Evolutionary conservation across 2,888 invertebrate genomes (phyloP).

Genomic region (Trichogramma evanescens): DNA sequence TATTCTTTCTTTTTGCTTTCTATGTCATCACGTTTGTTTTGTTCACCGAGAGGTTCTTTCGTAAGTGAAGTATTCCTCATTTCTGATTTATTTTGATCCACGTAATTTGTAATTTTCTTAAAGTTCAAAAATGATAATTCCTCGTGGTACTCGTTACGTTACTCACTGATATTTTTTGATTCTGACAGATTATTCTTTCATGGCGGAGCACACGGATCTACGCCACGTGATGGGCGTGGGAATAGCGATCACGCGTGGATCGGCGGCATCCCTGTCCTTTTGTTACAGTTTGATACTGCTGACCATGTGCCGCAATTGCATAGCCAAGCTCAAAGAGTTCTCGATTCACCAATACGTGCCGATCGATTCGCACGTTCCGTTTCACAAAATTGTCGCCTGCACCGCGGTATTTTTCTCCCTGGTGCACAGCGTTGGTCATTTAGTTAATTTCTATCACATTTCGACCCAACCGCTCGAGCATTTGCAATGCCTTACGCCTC

Average conservation of each 20-base stretch:
- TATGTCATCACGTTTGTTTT: conserved; percentile 88
- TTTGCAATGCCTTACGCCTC: conserved; percentile 83
- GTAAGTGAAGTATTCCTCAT: conserved; percentile 51
- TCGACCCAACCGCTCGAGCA: conserved; percentile 93
- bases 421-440: conserved; percentile 87
- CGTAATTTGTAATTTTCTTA: neutral
- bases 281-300: conserved; percentile 85
- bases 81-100: neutral
- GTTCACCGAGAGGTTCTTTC: conserved; percentile 92
- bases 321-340: conserved; percentile 90
- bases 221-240: conserved; percentile 96
- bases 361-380: conserved; percentile 89
- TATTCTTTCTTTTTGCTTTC: conserved; percentile 89
- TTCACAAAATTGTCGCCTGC: conserved; percentile 94
- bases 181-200: conserved; percentile 78
- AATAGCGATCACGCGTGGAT: conserved; percentile 89
- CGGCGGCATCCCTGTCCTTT: conserved; percentile 89
- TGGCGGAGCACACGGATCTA: conserved; percentile 91
- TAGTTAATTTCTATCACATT: conserved; percentile 95
- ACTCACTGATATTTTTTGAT: neutral
- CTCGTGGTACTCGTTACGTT: neutral
- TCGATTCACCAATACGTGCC: conserved; percentile 91
- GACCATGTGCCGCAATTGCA: conserved; percentile 86
- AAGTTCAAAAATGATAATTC: neutral
- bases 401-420: conserved; percentile 90